Percentiles rank a stretch among this genome's conserved stretches.
phyloP scores from a whole-genome alignment of 2,888 invertebrate genomes.

The Pemphredon lugubris region DNA sequence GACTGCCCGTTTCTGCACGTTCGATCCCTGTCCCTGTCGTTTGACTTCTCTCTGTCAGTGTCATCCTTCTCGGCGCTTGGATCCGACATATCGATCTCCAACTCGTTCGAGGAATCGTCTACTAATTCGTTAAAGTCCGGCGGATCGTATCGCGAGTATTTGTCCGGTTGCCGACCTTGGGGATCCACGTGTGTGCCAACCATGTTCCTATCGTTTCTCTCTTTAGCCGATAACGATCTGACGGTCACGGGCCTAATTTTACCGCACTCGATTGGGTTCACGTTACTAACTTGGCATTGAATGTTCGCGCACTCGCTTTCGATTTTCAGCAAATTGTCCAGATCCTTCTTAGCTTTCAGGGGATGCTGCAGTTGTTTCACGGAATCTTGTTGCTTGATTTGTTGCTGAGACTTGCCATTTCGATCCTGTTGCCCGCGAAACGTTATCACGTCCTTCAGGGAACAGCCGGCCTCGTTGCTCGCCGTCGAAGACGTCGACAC shows the following conservation, averaged over 20 bases:
- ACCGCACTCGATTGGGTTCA: conserved; percentile 55
- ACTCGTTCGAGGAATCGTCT: conserved; percentile 89
- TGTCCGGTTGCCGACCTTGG: conserved; percentile 74
- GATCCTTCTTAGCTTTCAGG: conserved; percentile 71
- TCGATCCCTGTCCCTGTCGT: conserved; percentile 82
- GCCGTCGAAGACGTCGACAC: conserved; percentile 84
- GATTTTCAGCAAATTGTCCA: conserved; percentile 81
- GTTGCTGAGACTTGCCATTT: conserved; percentile 65
- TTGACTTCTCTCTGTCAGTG: conserved; percentile 82
- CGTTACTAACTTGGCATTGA: conserved; percentile 78
- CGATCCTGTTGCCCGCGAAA: conserved; percentile 80
- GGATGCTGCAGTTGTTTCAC: conserved; percentile 65
- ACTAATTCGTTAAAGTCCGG: conserved; percentile 89
- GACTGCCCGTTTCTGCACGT: conserved; percentile 68
- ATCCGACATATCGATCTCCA: conserved; percentile 91
- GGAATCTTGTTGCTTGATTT: conserved; percentile 62
- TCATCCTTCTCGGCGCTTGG: conserved; percentile 86
- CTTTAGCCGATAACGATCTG: conserved; percentile 63
- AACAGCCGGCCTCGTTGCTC: conserved; percentile 84
- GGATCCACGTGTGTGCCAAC: conserved; percentile 52
- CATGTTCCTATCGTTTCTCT: conserved; percentile 67
- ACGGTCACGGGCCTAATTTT: conserved; percentile 66
- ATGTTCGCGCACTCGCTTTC: conserved; percentile 82
- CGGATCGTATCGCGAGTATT: conserved; percentile 86
- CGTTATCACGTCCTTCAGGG: conserved; percentile 86